phyloP scores from a whole-genome alignment of 2,888 invertebrate genomes.

The Aproaerema taeniolella region DNA sequence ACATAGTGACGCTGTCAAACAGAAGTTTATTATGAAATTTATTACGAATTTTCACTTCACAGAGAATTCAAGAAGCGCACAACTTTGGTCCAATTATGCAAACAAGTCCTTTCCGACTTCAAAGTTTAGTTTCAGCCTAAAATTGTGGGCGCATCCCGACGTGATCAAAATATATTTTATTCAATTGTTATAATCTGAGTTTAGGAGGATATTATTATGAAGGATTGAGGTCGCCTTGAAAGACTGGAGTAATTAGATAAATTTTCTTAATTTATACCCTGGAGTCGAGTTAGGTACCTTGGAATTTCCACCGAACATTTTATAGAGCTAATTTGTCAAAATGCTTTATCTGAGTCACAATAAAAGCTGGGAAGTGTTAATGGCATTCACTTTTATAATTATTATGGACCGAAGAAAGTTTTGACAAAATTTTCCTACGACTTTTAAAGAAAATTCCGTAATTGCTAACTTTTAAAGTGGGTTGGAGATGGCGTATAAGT shows the following conservation, averaged over 20 bases:
- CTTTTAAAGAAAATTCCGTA: too few relatives aligned
- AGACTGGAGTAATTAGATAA: conserved; percentile 3
- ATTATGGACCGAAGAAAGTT: too few relatives aligned
- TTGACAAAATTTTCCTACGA: too few relatives aligned
- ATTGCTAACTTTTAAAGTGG: too few relatives aligned
- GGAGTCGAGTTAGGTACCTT: too few relatives aligned
- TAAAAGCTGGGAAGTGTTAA: too few relatives aligned
- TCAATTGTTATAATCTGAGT: conserved; percentile 41
- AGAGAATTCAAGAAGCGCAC: conserved; percentile 34
- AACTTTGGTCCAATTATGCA: conserved; percentile 56
- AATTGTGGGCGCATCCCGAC: conserved; percentile 40
- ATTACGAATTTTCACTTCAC: conserved; percentile 31
- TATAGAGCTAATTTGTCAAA: too few relatives aligned
- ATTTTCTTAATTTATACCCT: conserved; percentile 12
- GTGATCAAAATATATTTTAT: conserved; percentile 42
- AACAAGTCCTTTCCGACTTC: conserved; percentile 44
- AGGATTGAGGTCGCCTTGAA: conserved; percentile 22
- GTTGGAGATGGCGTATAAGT: too few relatives aligned
- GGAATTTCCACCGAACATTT: too few relatives aligned
- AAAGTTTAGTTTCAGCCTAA: conserved; percentile 51
- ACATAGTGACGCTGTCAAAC: too few relatives aligned
- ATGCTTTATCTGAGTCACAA: too few relatives aligned
- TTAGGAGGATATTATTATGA: conserved; percentile 29
- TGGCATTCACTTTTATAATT: too few relatives aligned
- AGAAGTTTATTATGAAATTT: conserved; percentile 42